These are phyloP conservation scores for Liasis olivaceus DNA, from an alignment of 2,797 vertebrate genomes.

Conservation along the genomic window DNA sequence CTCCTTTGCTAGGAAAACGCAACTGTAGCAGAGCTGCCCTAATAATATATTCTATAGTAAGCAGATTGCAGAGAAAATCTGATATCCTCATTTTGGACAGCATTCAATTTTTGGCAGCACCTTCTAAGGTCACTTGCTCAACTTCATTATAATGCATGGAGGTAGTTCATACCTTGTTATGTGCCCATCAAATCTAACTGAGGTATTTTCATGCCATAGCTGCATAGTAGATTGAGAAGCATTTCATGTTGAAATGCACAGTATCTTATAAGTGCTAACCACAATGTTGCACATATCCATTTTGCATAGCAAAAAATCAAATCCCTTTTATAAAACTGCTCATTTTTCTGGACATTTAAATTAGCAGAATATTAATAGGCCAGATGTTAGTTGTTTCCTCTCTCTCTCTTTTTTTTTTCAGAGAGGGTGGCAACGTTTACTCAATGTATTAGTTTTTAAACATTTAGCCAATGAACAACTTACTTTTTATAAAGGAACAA, in stretches of 20 bases:
- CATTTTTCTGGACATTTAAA: slow-evolving; percentile 14
- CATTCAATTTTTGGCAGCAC: slow-evolving; percentile 58
- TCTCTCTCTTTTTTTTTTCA: neutral
- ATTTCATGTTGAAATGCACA: slow-evolving; percentile 65
- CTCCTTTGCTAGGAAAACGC: slow-evolving; percentile 53
- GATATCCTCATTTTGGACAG: slow-evolving; percentile 57
- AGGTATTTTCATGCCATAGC: slow-evolving; percentile 50
- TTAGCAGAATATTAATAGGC: slow-evolving; percentile 12
- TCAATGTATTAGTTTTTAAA: neutral
- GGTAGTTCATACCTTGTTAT: slow-evolving; percentile 59
- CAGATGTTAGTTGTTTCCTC: slow-evolving; percentile 41
- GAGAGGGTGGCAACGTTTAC: neutral
- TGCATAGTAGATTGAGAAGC: slow-evolving; percentile 49
- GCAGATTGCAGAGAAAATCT: slow-evolving; percentile 61
- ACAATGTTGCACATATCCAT: slow-evolving; percentile 29
- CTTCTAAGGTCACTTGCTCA: slow-evolving; percentile 62
- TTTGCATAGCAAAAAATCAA: slow-evolving; percentile 48
- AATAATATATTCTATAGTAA: slow-evolving; percentile 56
- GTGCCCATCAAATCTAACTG: slow-evolving; percentile 46
- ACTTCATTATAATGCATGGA: slow-evolving; percentile 52
- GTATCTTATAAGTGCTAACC: slow-evolving; percentile 67
- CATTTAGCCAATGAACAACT: neutral
- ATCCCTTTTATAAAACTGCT: slow-evolving; percentile 17
- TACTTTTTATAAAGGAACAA: neutral
- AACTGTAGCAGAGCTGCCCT: slow-evolving; percentile 56